Conservation (phyloP, 2,888 invertebrate species). For the Torymus auratus region DNA sequence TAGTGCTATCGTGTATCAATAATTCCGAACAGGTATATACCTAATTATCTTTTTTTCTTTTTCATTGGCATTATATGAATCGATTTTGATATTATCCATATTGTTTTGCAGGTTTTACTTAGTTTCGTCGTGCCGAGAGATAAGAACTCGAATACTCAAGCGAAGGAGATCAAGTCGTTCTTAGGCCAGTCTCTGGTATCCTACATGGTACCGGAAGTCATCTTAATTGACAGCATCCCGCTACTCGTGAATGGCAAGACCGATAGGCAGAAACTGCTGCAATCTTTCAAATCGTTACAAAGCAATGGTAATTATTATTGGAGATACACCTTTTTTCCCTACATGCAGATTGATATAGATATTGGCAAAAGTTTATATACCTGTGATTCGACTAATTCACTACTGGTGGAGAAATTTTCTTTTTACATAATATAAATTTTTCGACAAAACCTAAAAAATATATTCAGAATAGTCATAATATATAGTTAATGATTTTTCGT, state of each 20-base stretch:
- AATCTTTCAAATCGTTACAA: slow-evolving; percentile 79
- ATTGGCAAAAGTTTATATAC: no score
- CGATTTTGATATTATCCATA: background rate
- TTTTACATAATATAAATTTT: no score
- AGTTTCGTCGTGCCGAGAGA: slow-evolving; percentile 36
- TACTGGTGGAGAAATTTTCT: no score
- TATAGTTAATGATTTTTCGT: slow-evolving; percentile 8
- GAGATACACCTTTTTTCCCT: no score
- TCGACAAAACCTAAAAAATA: no score
- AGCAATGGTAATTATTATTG: slow-evolving; percentile 9
- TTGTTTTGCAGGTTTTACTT: slow-evolving; percentile 71
- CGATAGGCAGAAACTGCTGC: slow-evolving; percentile 87
- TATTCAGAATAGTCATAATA: no score
- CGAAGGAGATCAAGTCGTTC: slow-evolving; percentile 81
- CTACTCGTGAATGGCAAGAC: slow-evolving; percentile 91
- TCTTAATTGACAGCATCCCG: slow-evolving; percentile 86
- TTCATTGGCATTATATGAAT: background rate
- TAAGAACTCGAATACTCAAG: slow-evolving; percentile 1
- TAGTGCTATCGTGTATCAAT: slow-evolving; percentile 88
- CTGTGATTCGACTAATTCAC: no score
- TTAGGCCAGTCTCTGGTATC: slow-evolving; percentile 83
- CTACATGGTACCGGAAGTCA: slow-evolving; percentile 88
- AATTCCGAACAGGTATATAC: slow-evolving; percentile 78
- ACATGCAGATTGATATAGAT: no score
- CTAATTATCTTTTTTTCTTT: background rate